A percentile compares a stretch with the other conserved stretches of the same genome.
Conservation (phyloP, 2,113 vertebrate species). For the Pteruthius melanotis region DNA sequence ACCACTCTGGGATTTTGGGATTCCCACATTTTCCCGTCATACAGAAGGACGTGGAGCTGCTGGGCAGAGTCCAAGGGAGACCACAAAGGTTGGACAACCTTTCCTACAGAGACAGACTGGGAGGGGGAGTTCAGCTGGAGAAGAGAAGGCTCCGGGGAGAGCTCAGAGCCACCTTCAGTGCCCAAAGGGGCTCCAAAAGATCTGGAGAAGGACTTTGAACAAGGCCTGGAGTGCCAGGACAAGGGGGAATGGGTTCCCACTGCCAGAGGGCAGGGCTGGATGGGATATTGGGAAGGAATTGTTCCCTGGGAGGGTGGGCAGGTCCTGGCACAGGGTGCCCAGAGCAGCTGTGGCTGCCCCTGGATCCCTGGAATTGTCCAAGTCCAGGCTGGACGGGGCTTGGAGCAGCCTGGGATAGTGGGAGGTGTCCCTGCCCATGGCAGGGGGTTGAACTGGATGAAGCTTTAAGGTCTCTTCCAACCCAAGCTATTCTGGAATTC, state of each 20-base stretch:
- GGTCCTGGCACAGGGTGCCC: background rate
- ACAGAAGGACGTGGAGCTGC: background rate
- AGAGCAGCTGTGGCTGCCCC: background rate
- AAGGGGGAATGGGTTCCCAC: background rate
- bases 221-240: background rate
- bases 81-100: background rate
- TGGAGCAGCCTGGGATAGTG: fast-evolving
- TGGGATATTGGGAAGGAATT: background rate
- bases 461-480: background rate
- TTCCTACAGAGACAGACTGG: background rate
- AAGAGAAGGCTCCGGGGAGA: background rate
- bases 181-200: background rate
- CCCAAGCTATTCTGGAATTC: background rate
- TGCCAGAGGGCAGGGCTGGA: background rate
- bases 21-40: background rate
- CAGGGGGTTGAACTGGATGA: fast-evolving
- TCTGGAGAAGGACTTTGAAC: fast-evolving
- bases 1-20: background rate
- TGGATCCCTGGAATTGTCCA: background rate
- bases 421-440: background rate
- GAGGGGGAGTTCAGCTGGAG: background rate
- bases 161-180: fast-evolving
- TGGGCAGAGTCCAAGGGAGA: background rate
- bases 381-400: fast-evolving
- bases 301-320: fast-evolving